Evolutionary conservation across 2,113 vertebrate genomes (phyloP).

Genomic region (Hystrix brachyura): DNA sequence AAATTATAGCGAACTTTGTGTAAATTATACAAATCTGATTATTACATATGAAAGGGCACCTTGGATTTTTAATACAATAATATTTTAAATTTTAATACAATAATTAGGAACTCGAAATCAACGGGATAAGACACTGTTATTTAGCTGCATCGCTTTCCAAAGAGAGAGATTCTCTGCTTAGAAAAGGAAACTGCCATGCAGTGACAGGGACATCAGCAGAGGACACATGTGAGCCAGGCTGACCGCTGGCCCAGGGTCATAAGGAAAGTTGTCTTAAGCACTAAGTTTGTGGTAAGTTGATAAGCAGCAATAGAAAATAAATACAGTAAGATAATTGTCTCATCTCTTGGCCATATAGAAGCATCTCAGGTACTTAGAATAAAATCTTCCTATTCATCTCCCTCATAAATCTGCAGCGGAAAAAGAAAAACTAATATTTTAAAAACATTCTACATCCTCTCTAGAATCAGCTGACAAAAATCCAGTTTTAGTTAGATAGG

Average conservation of each 20-base stretch:
- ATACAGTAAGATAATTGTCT: background rate
- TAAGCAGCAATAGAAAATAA: background rate
- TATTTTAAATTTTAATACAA: background rate
- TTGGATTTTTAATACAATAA: background rate
- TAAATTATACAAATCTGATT: background rate
- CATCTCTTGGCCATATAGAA: background rate
- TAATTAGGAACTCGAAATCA: background rate
- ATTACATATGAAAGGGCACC: background rate
- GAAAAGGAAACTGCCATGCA: background rate
- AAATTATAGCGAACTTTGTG: background rate
- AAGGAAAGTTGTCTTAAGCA: background rate
- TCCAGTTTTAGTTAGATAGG: background rate
- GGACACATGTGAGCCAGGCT: too few species aligned
- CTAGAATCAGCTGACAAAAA: background rate
- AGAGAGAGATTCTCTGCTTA: background rate
- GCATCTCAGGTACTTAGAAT: background rate
- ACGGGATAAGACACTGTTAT: background rate
- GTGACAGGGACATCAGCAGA: background rate
- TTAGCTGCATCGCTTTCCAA: background rate
- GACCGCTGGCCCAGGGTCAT: too few species aligned
- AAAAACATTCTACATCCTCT: background rate
- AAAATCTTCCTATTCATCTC: background rate
- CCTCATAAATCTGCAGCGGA: background rate
- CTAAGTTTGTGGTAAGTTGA: background rate
- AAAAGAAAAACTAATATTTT: background rate